Percentiles rank a stretch among this genome's conserved stretches.
Conservation (phyloP, 1,140 invertebrate species). For the Drosophila oshimai region DNA sequence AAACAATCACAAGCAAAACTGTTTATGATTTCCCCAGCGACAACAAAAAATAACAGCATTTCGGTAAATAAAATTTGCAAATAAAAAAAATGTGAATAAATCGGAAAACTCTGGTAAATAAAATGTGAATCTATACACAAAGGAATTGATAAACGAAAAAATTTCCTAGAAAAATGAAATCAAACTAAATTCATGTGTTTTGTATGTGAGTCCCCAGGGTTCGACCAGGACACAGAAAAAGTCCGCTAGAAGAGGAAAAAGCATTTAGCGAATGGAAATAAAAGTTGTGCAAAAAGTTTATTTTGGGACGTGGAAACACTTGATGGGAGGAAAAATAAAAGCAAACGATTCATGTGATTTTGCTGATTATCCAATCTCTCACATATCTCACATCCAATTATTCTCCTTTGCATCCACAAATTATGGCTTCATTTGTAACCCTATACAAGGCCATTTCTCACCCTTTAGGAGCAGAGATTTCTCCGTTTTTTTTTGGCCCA, state of each 20-base stretch:
- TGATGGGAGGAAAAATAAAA: not conserved
- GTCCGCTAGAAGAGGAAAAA: slow-evolving; percentile 1
- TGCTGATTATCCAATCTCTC: slow-evolving; percentile 20
- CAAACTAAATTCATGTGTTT: slow-evolving; percentile 41
- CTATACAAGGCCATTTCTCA: slow-evolving; percentile 7
- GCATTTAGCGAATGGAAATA: slow-evolving; percentile 51
- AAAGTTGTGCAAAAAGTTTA: slow-evolving; percentile 31
- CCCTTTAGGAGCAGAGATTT: slow-evolving; percentile 3
- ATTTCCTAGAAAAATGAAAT: slow-evolving; percentile 36
- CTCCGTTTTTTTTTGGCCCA: not conserved
- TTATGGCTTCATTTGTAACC: slow-evolving; percentile 48
- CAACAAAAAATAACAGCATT: not conserved
- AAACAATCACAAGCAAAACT: slow-evolving; percentile 2
- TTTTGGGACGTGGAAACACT: not conserved
- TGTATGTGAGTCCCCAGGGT: slow-evolving; percentile 26
- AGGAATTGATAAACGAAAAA: slow-evolving; percentile 55
- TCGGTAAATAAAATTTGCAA: slow-evolving; percentile 15
- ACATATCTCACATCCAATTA: slow-evolving; percentile 35
- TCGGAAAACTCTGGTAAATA: slow-evolving; percentile 33
- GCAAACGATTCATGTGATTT: not conserved
- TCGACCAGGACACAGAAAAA: slow-evolving; percentile 8
- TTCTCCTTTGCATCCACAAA: slow-evolving; percentile 22
- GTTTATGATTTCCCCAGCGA: slow-evolving; percentile 30
- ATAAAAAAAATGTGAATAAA: slow-evolving; percentile 5
- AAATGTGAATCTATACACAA: slow-evolving; percentile 39